Evolutionary conservation across 1,140 invertebrate species (phyloP), one percentile per base, ranked within the genome.

Genomic region (Microplitis mediator): DNA sequence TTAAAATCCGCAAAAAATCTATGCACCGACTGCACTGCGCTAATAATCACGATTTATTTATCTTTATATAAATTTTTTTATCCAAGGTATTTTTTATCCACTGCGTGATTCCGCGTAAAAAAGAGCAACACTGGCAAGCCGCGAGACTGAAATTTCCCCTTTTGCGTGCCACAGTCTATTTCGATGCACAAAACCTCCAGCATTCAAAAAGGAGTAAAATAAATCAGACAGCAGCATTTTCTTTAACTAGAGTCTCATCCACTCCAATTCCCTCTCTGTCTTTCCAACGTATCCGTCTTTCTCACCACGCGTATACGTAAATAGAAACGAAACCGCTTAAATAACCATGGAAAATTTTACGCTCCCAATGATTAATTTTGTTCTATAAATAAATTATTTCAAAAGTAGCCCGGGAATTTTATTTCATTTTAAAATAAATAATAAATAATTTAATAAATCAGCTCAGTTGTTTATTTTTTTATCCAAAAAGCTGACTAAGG

Each of bases 81-180:
- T 23, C 23, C 23, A 0, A 23, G 23, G 23, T 23, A 23, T 23
- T 23, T 23, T 23, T 23, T 23, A 23, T 23, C 23, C 23, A 23
- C 23, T 23, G 23, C 23, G 23, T 23, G 23, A 23, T 23, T 23
- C 23, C 23, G 23, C 23, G 23, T 23, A 23, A 23, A 23, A 23
- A 23, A 23, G 23, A 23, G 23, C 23, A 23, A 23, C 23, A 23
- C 23, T 23, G 23, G 23, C n/a, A 36, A 9, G 32, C 60, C 36
- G 11, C 13, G 11, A 54, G 16, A 34, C 56, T 50, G 56, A 50
- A 60, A 8, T 64, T 23, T 4, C 39, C 16, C 36, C 23, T 16
- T 23, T 52, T 50, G 14, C 63, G 63, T 67, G 65, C 65, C 65
- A 23, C 23, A 67, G 51, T 67, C 65, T 67, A 67, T 67, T 67